Evolutionary conservation across 2,797 vertebrate genomes (phyloP).

Genomic region (Lepilemur ruficaudatus): DNA sequence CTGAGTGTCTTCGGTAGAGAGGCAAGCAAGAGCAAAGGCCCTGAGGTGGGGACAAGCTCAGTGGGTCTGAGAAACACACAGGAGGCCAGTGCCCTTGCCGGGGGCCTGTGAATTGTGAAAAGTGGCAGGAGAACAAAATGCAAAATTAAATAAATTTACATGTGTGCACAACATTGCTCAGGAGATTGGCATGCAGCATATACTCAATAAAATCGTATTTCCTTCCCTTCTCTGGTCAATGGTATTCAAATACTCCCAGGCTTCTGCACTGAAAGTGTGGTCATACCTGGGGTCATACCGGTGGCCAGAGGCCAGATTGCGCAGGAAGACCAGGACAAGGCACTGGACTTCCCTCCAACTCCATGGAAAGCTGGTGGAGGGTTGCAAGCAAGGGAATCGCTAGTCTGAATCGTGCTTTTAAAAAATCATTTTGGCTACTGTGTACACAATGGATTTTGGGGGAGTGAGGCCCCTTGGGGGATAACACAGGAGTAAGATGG

Average conservation of each 20-base stretch:
- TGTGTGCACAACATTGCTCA: neutral
- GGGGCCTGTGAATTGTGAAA: neutral
- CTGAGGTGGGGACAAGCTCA: neutral
- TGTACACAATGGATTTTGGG: neutral
- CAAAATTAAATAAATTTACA: neutral
- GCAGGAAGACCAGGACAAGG: neutral
- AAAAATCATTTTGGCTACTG: neutral
- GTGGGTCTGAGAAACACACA: neutral
- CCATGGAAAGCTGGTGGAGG: neutral
- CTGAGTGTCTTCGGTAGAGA: neutral
- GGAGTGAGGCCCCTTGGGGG: neutral
- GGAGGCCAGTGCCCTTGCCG: neutral
- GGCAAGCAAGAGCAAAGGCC: neutral
- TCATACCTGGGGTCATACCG: neutral
- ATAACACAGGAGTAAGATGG: neutral
- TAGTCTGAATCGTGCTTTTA: neutral
- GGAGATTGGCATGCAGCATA: neutral
- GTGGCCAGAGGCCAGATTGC: neutral
- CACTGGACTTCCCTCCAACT: accelerated
- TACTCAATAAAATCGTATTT: neutral
- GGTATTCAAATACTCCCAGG: neutral
- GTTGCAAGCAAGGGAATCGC: neutral
- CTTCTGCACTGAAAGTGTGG: neutral
- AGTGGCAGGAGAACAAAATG: neutral
- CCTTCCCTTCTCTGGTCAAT: neutral